Evolutionary conservation across 2,113 vertebrate genomes (phyloP).

Genomic region (Heterotis niloticus): DNA sequence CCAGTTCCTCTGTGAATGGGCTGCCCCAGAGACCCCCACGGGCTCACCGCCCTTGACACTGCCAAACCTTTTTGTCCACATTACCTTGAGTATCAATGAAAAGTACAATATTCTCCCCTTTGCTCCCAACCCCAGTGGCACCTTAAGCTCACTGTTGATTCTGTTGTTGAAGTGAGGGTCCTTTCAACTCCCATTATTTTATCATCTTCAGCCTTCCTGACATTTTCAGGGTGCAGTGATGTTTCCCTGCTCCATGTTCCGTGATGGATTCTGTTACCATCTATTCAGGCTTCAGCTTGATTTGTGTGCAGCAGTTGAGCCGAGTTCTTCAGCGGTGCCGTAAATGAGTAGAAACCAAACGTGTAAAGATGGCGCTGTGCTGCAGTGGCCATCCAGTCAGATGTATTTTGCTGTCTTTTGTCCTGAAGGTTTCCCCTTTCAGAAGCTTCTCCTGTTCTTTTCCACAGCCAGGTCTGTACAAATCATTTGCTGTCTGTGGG

Average conservation of each 20-base stretch:
- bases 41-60: constrained; percentile 61
- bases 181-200: neutral
- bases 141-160: neutral
- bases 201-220: neutral
- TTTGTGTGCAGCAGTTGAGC: neutral
- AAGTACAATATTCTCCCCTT: constrained; percentile 57
- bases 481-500: too few relatives aligned
- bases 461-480: too few relatives aligned
- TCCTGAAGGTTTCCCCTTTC: too few relatives aligned
- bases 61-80: constrained; percentile 40
- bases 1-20: constrained; percentile 57
- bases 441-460: too few relatives aligned
- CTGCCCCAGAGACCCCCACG: constrained; percentile 80
- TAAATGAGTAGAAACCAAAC: neutral
- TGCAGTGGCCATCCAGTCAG: too few relatives aligned
- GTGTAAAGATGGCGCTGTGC: neutral
- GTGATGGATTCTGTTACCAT: neutral
- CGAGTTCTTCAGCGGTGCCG: neutral
- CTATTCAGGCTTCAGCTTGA: neutral
- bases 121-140: neutral
- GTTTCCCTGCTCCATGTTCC: neutral
- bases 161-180: neutral
- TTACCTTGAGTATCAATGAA: constrained; percentile 57
- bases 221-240: neutral
- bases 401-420: too few relatives aligned